phyloP scores from a whole-genome alignment of 2,888 invertebrate genomes.

The Chrysodeixis includens region DNA sequence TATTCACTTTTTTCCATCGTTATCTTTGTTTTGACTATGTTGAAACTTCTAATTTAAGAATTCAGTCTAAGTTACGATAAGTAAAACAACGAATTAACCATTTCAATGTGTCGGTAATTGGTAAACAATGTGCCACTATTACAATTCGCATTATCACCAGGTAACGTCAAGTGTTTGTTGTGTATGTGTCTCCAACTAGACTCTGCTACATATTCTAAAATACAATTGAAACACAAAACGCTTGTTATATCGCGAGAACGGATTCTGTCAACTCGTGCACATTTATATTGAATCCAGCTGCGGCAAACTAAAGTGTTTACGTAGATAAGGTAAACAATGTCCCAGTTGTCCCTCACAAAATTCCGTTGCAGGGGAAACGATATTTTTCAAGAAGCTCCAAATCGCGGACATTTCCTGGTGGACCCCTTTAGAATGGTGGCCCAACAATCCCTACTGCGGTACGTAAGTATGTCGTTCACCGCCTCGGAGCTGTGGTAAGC shows the following conservation, averaged over 20 bases:
- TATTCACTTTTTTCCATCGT: no score
- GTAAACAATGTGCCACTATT: no score
- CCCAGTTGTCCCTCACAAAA: slow-evolving; percentile 66
- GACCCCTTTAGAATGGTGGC: slow-evolving; percentile 66
- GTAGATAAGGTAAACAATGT: slow-evolving; percentile 65
- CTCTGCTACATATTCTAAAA: slow-evolving; percentile 25
- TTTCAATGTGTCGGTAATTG: no score
- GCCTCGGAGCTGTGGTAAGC: slow-evolving; percentile 75
- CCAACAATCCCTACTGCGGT: slow-evolving; percentile 70
- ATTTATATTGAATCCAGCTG: slow-evolving; percentile 48
- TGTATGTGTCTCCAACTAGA: not conserved
- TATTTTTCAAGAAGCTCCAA: slow-evolving; percentile 75
- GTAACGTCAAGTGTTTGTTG: no score
- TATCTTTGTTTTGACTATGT: no score
- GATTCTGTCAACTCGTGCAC: slow-evolving; percentile 30
- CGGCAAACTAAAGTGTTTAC: slow-evolving; percentile 58
- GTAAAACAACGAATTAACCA: no score
- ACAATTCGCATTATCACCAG: no score
- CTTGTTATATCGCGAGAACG: slow-evolving; percentile 31
- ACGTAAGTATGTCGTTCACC: slow-evolving; percentile 70
- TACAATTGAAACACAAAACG: slow-evolving; percentile 31
- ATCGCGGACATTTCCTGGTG: slow-evolving; percentile 72
- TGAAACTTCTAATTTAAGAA: no score
- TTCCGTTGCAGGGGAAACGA: slow-evolving; percentile 66
- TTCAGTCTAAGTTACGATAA: no score